These are phyloP conservation scores for Cygnus olor DNA, from an alignment of 2,797 vertebrate genomes.

Conservation along the genomic window DNA sequence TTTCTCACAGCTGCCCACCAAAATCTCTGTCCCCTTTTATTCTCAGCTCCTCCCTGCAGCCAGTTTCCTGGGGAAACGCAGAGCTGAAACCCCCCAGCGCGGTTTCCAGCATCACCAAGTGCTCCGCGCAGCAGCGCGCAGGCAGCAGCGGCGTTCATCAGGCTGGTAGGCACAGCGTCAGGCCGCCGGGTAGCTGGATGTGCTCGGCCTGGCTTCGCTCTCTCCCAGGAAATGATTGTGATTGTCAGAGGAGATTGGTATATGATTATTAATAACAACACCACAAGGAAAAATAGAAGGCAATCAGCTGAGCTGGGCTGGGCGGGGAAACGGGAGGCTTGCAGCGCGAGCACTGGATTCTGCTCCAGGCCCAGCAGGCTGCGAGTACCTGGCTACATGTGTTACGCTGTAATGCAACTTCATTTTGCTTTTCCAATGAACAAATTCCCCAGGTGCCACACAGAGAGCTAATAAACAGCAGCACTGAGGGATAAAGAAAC, in stretches of 20 bases:
- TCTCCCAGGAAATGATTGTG: conserved; percentile 67
- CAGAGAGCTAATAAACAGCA: conserved; percentile 40
- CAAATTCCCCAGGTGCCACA: conserved; percentile 23
- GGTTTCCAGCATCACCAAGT: conserved; percentile 26
- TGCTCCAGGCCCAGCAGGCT: conserved; percentile 39
- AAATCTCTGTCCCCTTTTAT: not conserved
- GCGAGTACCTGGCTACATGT: not conserved
- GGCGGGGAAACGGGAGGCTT: conserved; percentile 49
- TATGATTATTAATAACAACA: conserved; percentile 72
- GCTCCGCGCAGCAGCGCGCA: not conserved
- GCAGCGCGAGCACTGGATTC: not conserved
- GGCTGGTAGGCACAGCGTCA: conserved; percentile 35
- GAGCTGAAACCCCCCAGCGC: not conserved
- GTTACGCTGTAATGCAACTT: not conserved
- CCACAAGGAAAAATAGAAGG: conserved; percentile 67
- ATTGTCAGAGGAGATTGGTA: conserved; percentile 70
- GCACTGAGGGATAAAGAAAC: conserved; percentile 6
- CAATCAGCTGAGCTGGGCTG: conserved; percentile 34
- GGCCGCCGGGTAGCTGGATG: conserved; percentile 32
- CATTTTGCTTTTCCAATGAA: conserved; percentile 22
- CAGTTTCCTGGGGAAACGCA: not conserved
- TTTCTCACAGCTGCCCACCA: not conserved
- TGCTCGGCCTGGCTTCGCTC: conserved; percentile 49
- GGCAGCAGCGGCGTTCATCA: conserved; percentile 42
- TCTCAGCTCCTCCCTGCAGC: not conserved